A percentile compares a stretch with the other conserved stretches of the same genome.
phyloP scores from a whole-genome alignment of 2,113 vertebrate species.

The Toxotes jaculatrix region DNA sequence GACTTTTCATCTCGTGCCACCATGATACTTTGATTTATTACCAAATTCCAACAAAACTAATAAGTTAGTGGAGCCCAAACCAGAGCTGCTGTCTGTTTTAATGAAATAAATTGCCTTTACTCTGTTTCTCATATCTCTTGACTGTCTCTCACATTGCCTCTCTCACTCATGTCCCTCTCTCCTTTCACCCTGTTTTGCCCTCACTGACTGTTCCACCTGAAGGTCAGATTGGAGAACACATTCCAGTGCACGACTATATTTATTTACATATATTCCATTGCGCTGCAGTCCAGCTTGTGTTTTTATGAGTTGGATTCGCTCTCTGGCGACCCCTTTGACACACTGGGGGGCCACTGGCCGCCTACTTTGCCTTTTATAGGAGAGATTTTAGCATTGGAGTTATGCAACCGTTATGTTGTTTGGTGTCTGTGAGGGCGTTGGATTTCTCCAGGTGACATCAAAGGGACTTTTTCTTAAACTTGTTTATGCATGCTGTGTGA shows the following conservation, averaged over 20 bases:
- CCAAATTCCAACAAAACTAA: no score
- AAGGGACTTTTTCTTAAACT: neutral
- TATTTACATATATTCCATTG: conserved; percentile 75
- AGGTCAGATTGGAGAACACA: conserved; percentile 64
- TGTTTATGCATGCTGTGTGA: conserved; percentile 18
- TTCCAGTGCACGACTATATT: conserved; percentile 56
- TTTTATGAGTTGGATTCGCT: conserved; percentile 49
- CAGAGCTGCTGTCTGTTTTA: no score
- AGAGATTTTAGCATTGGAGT: conserved; percentile 7
- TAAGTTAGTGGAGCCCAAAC: no score
- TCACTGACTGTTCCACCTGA: conserved; percentile 42
- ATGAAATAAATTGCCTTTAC: neutral
- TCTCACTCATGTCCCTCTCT: neutral
- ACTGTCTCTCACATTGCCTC: conserved; percentile 5
- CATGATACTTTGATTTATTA: no score
- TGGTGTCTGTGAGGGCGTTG: conserved; percentile 26
- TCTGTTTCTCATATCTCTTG: neutral
- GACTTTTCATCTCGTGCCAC: no score
- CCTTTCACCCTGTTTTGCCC: neutral
- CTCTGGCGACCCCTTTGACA: neutral
- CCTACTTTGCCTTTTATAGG: conserved; percentile 58
- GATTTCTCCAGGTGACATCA: conserved; percentile 60
- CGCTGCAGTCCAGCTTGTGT: conserved; percentile 18
- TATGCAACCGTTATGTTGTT: conserved; percentile 29
- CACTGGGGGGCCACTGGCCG: neutral